Conservation (phyloP, 2,797 vertebrate genomes). For the Lindbergichthys nudifrons region DNA sequence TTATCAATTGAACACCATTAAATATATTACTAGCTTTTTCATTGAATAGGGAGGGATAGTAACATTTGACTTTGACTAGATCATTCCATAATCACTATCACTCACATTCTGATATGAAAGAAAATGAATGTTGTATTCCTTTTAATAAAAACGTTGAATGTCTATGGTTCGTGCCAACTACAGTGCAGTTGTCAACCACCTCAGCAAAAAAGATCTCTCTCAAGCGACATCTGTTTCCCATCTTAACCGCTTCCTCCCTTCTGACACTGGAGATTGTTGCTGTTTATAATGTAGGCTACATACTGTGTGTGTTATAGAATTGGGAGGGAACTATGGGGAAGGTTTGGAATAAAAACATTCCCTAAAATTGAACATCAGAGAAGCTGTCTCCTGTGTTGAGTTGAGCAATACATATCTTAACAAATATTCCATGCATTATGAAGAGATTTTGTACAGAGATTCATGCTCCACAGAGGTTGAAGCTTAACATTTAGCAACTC, state of each 20-base stretch:
- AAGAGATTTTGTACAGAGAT: not conserved
- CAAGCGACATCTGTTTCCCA: constrained; percentile 78
- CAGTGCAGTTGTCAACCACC: constrained; percentile 46
- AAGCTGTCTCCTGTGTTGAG: constrained; percentile 43
- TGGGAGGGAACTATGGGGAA: constrained; percentile 30
- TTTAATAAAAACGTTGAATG: no score
- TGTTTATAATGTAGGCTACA: constrained; percentile 61
- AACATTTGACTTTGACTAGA: not conserved
- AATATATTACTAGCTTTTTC: not conserved
- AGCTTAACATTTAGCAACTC: not conserved
- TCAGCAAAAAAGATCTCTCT: constrained; percentile 44
- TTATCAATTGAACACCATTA: not conserved
- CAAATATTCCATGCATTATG: not conserved
- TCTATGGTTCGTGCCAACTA: constrained; percentile 3
- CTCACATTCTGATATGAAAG: no score
- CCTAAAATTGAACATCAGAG: constrained; percentile 37
- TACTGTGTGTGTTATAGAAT: constrained; percentile 57
- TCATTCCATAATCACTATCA: not conserved
- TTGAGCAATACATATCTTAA: not conserved
- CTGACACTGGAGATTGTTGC: constrained; percentile 64
- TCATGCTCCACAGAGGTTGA: not conserved
- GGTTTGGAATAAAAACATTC: constrained; percentile 39
- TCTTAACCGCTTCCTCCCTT: constrained; percentile 62
- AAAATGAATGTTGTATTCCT: no score
- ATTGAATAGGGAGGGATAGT: no score